Evolutionary conservation across 2,797 vertebrate species (phyloP), one percentile per base, ranked within the genome.

Genomic region (Argentina silus): DNA sequence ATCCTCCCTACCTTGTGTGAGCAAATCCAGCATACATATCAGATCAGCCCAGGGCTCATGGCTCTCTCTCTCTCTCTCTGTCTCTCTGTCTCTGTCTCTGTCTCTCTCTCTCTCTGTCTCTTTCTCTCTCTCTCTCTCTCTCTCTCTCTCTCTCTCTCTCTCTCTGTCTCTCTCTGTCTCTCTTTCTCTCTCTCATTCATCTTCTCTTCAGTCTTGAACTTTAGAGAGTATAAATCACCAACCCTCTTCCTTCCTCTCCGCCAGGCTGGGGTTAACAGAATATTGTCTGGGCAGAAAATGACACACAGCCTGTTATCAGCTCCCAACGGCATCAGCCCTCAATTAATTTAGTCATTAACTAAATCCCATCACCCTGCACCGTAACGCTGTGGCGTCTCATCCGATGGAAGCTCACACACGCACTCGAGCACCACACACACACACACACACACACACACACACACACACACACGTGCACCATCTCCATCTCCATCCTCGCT

Each of bases 311-410:
- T 69, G 78, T 86, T 87, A 91, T 90, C 87, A 72, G 85, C 10
- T 10, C 47, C 76, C 6, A 19, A 78, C 78, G 76, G 78, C 67
- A 66, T 89, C 84, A 81, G 77, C 74, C 78, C 74, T 86, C 85
- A 85, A 85, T 90, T 90, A 85, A 86, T 90, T 88, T 86, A 57
- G 82, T 89, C 83, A 85, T 90, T 87, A 89, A 88, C 80, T 21
- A 75, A 84, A 87, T 88, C 86, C 83, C 78, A 81, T 90, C 87
- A 81, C 84, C 69, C 84, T 68, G 67, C 73, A 68, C 70, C 61
- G 36, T 81, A 61, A 4, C 79, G 36, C 75, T 78, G 21, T 76
- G 82, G 78, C 9, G 64, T 74, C 71, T 77, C 76, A 36, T 17
- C 77, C 79, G 53, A 61, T 76, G 61, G 69, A 77, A 74, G 78